These are phyloP conservation scores for Arbacia lixula DNA, from an alignment of 53 echinoderm and acorn worm species.

Conservation along the genomic window DNA sequence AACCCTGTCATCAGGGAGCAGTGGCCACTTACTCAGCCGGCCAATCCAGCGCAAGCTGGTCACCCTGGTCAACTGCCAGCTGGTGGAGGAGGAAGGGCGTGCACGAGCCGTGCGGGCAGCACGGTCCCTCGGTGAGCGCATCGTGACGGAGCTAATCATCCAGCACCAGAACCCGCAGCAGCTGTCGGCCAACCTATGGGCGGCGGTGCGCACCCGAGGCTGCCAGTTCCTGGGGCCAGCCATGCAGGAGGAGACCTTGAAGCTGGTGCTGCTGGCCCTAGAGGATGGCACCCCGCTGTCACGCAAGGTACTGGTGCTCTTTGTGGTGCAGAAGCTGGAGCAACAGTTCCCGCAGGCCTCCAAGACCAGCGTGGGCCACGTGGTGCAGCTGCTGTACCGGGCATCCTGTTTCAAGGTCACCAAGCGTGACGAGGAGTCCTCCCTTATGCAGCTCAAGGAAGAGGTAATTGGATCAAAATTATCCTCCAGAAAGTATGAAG, in stretches of 20 bases:
- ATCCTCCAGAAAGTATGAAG: no score
- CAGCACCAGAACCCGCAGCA: constrained; percentile 99
- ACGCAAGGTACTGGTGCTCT: constrained; percentile 96
- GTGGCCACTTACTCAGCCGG: constrained; percentile 72
- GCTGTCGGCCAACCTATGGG: constrained; percentile 94
- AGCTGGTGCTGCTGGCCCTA: constrained; percentile 89
- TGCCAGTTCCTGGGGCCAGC: constrained; percentile 99
- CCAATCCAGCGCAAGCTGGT: constrained; percentile 98
- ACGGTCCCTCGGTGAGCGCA: constrained; percentile 87
- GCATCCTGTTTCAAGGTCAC: constrained; percentile 98
- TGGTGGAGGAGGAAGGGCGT: constrained; percentile 92
- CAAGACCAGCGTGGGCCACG: constrained; percentile 98
- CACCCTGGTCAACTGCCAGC: constrained; percentile 91
- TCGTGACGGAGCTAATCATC: constrained; percentile 89
- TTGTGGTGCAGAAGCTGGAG: constrained; percentile 96
- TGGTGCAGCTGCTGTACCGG: constrained; percentile 91
- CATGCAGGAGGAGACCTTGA: constrained; percentile 97
- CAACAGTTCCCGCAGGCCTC: constrained; percentile 98
- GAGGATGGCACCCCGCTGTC: constrained; percentile 96
- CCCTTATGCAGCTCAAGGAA: constrained; percentile 97
- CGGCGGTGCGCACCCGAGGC: constrained; percentile 92
- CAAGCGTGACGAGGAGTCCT: constrained; percentile 96
- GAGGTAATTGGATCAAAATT: constrained; percentile 64
- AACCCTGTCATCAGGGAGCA: no score
- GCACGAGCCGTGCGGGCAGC: constrained; percentile 92